Base-by-base conservation (phyloP, 2,113 vertebrate genomes). In the Cebus imitator region DNA sequence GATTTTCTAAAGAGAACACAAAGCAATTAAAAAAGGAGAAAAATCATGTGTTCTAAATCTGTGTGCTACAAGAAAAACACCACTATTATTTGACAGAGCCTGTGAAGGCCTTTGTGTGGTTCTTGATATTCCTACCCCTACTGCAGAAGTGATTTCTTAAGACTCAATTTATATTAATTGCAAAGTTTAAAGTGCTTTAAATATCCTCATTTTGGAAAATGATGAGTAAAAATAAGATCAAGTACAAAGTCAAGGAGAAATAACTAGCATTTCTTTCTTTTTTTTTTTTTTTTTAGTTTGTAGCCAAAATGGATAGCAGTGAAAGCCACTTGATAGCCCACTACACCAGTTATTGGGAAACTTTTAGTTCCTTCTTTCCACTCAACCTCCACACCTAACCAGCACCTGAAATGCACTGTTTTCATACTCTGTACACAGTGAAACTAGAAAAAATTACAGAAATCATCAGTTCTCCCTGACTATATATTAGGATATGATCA, bases 21-120 rank as follows among this genome's bases (percentile, higher is more conserved):
- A 85, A 64, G 90, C 76, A 97, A 97, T 96, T 95, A 96, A 95
- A 68, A 91, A 95, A 92, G 40, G 20, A 92, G 40, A 81, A 89
- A 96, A 97, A 55, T 30, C 52, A 80, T n/a, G 16, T 40, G 64
- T 90, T 92, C 72, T 90, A 91, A 96, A 85, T 82, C 79, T 55
- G 35, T 72, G 64, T 91, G 87, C 76, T 87, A 76, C 25, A 79
- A 96, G 75, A 87, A 91, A 91, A 95, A 45, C 76, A 95, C 57
- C 93, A 20, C 96, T 78, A 83, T 96, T 91, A 91, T 78, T 82
- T 92, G 72, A 90, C 87, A 92, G 85, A 87, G 55, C 48, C 37
- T 57, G 1, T 55, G 66, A 91, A 93, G 32, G 43, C 6, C 66
- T 94, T 89, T 83, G 43, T 35, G 35, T 66, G 27, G 21, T 48